Evolutionary conservation across 2,113 vertebrate species (phyloP).

Genomic region (Cyanocitta stelleri): DNA sequence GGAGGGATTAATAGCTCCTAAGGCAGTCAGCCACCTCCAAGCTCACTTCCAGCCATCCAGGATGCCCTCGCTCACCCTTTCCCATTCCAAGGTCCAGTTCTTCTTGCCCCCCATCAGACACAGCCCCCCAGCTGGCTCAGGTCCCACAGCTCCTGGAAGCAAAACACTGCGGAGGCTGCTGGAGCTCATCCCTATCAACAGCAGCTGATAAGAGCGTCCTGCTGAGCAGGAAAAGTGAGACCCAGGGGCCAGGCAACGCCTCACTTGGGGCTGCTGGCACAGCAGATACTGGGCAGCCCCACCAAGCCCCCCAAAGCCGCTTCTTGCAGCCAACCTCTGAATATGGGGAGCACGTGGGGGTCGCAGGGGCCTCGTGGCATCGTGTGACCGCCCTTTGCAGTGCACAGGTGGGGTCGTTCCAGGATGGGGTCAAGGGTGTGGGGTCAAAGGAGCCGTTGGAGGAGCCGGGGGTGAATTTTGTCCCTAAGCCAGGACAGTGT

Average conservation of each 20-base stretch:
- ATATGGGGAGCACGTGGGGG: background rate
- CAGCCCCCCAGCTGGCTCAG: background rate
- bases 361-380: background rate
- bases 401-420: fast-evolving
- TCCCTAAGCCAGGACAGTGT: background rate
- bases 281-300: background rate
- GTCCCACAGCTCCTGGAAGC: background rate
- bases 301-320: background rate
- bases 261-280: fast-evolving
- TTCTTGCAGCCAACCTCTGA: background rate
- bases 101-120: background rate
- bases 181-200: background rate
- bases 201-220: background rate
- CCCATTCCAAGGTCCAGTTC: background rate
- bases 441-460: background rate
- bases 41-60: fast-evolving
- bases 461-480: background rate
- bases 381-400: fast-evolving
- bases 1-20: background rate
- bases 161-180: constrained; percentile 2
- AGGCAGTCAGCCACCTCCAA: background rate
- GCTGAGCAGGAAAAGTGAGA: constrained; percentile 53
- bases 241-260: background rate
- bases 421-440: background rate
- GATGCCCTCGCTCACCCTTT: fast-evolving